A percentile compares a stretch with the other conserved stretches of the same genome.
Conservation (phyloP, 2,113 vertebrate genomes). For the Sinocyclocheilus rhinocerous region DNA sequence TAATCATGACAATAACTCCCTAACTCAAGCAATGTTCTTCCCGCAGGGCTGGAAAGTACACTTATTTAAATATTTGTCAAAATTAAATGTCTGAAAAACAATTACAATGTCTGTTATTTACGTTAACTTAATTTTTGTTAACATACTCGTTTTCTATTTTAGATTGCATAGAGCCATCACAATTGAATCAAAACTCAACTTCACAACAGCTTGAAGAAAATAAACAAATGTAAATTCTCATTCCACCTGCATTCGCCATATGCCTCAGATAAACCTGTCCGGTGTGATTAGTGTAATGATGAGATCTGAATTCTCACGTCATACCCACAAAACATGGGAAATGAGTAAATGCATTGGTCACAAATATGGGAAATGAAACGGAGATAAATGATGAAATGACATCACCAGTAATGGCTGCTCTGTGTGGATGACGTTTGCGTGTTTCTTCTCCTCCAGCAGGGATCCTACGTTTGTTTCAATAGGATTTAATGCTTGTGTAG, state of each 20-base stretch:
- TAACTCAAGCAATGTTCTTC: background rate
- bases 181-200: background rate
- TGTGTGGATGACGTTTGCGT: background rate
- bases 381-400: constrained; percentile 57
- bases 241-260: background rate
- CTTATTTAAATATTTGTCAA: background rate
- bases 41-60: background rate
- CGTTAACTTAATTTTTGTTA: constrained; percentile 52
- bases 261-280: background rate
- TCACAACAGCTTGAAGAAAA: constrained; percentile 23
- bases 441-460: background rate
- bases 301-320: constrained; percentile 55
- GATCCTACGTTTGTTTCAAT: background rate
- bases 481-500: constrained; percentile 11
- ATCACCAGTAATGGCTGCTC: constrained; percentile 8
- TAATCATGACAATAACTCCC: background rate
- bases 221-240: constrained; percentile 32
- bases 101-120: background rate
- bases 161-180: constrained; percentile 40
- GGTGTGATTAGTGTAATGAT: background rate
- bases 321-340: constrained; percentile 58
- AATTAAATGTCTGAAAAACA: background rate
- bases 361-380: constrained; percentile 61
- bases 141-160: background rate
- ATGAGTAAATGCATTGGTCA: constrained; percentile 69